Conservation (phyloP, 2,113 vertebrate genomes). For the Heterocephalus glaber region DNA sequence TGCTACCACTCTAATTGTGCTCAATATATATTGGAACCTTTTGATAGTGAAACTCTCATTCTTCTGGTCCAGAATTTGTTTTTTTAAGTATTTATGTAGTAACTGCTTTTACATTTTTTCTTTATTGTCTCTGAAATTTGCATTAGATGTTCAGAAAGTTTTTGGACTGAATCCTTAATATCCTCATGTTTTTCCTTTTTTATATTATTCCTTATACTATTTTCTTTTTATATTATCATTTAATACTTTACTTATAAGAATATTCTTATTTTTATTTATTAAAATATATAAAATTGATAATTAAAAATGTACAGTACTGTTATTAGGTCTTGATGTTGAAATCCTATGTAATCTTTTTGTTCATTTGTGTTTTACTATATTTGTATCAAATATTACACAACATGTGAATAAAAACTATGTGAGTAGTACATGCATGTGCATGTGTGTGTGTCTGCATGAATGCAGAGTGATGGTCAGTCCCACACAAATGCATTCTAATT, state of each 20-base stretch:
- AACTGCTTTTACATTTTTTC: not conserved
- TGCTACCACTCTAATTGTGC: not conserved
- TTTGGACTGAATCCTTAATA: not conserved
- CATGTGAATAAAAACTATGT: not conserved
- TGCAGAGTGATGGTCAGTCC: not conserved
- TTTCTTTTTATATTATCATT: not conserved
- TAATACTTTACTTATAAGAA: not conserved
- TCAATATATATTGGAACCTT: not conserved
- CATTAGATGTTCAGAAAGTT: not conserved
- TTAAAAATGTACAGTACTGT: not conserved
- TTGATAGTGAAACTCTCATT: not conserved
- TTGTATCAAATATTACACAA: not conserved
- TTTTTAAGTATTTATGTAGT: not conserved
- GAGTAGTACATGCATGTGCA: not conserved
- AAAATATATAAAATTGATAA: not conserved
- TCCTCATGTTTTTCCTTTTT: not conserved
- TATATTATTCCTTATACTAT: not conserved
- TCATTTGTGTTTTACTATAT: not conserved
- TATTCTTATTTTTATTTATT: not conserved
- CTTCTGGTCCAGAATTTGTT: not conserved
- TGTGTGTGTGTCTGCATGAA: not conserved
- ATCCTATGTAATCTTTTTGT: not conserved
- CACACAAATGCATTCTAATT: not conserved
- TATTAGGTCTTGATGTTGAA: not conserved
- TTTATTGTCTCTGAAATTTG: not conserved